Conservation (phyloP, 2,797 vertebrate species). For the Sebastes hubbsi region DNA sequence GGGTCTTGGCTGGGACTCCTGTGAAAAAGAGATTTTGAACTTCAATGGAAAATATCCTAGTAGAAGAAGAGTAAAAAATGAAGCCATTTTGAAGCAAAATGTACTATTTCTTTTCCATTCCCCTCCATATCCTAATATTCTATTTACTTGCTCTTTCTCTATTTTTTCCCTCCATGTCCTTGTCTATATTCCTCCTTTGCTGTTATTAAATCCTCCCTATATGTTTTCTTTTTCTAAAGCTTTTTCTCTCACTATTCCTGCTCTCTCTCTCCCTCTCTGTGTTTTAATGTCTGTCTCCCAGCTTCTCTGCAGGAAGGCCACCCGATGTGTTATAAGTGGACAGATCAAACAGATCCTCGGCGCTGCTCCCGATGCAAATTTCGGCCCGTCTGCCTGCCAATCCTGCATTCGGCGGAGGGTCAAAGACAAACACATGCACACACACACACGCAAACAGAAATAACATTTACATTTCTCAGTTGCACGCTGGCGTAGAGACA, state of each 20-base stretch:
- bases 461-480: slow-evolving; percentile 51
- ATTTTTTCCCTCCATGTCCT: background rate
- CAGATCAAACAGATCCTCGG: slow-evolving; percentile 64
- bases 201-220: slow-evolving; percentile 7
- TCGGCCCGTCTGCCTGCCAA: slow-evolving; percentile 39
- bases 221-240: slow-evolving; percentile 15
- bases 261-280: background rate
- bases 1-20: no score
- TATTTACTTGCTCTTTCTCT: background rate
- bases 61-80: background rate
- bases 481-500: background rate
- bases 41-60: background rate
- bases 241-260: background rate
- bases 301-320: slow-evolving; percentile 45
- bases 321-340: slow-evolving; percentile 62
- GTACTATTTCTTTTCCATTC: slow-evolving; percentile 14
- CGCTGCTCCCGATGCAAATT: slow-evolving; percentile 61
- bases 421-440: slow-evolving; percentile 28
- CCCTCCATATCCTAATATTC: slow-evolving; percentile 6
- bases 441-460: slow-evolving; percentile 21
- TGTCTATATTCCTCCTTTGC: background rate
- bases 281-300: background rate
- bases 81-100: background rate
- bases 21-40: no score
- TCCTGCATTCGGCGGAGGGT: slow-evolving; percentile 34